Evolutionary conservation across 2,797 vertebrate species (phyloP).

Genomic region (Etheostoma perlongum): DNA sequence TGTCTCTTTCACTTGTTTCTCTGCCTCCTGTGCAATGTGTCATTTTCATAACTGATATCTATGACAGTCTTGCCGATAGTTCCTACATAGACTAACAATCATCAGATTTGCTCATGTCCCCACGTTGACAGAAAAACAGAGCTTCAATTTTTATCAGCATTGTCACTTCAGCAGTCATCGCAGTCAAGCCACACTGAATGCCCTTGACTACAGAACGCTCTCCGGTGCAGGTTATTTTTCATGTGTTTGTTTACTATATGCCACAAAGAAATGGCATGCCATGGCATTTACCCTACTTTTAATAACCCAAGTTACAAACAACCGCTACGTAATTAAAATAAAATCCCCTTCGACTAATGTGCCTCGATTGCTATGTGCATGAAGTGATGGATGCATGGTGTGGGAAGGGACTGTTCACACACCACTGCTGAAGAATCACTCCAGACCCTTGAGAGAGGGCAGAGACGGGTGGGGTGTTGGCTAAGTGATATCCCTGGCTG

Average conservation of each 20-base stretch:
- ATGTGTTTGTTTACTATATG: constrained; percentile 54
- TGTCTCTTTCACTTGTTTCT: constrained; percentile 68
- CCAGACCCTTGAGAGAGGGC: constrained; percentile 59
- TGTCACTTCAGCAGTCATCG: constrained; percentile 75
- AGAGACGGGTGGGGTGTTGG: constrained; percentile 47
- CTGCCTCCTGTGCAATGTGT: constrained; percentile 69
- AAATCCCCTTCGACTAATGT: constrained; percentile 52
- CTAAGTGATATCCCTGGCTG: constrained; percentile 70
- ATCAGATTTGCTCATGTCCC: constrained; percentile 83
- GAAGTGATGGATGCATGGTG: constrained; percentile 57
- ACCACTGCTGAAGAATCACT: constrained; percentile 60
- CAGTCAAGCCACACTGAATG: constrained; percentile 55
- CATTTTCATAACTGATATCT: constrained; percentile 83
- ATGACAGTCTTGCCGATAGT: constrained; percentile 78
- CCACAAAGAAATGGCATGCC: constrained; percentile 21
- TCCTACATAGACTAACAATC: constrained; percentile 82
- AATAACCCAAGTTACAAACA: constrained; percentile 28
- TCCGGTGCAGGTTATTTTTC: constrained; percentile 50
- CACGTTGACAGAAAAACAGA: constrained; percentile 82
- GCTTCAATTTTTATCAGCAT: constrained; percentile 73
- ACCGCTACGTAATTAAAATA: constrained; percentile 55
- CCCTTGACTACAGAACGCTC: constrained; percentile 64
- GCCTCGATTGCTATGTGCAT: constrained; percentile 49
- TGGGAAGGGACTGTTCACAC: constrained; percentile 53
- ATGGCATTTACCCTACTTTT: constrained; percentile 37